Evolutionary conservation across 2,797 vertebrate genomes (phyloP).

Genomic region (Apogon talboti): DNA sequence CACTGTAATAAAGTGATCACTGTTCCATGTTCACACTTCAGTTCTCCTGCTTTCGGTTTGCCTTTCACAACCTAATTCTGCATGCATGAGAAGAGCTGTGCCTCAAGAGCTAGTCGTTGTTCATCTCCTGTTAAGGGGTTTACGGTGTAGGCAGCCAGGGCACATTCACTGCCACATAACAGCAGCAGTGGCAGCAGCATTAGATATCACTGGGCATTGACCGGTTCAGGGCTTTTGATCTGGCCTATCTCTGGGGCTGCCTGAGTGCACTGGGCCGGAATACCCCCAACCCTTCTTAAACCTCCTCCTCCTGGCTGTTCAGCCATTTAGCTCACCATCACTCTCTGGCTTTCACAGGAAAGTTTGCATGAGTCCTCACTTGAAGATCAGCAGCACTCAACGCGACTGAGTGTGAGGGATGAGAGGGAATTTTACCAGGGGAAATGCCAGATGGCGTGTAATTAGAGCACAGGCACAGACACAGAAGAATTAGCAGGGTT

Average conservation of each 20-base stretch:
- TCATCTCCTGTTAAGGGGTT: slow-evolving; percentile 34
- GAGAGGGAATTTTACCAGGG: slow-evolving; percentile 78
- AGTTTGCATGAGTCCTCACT: slow-evolving; percentile 72
- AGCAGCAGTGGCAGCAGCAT: slow-evolving; percentile 31
- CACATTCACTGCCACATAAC: slow-evolving; percentile 25
- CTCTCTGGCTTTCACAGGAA: slow-evolving; percentile 65
- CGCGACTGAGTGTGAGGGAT: slow-evolving; percentile 74
- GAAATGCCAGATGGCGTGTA: slow-evolving; percentile 82
- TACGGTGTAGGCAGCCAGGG: slow-evolving; percentile 21
- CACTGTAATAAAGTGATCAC: slow-evolving; percentile 55
- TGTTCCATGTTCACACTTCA: slow-evolving; percentile 66
- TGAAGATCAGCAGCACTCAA: slow-evolving; percentile 75
- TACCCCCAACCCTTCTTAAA: slow-evolving; percentile 20
- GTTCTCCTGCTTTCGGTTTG: slow-evolving; percentile 59
- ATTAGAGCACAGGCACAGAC: slow-evolving; percentile 77
- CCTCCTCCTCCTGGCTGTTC: slow-evolving; percentile 49
- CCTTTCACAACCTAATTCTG: slow-evolving; percentile 65
- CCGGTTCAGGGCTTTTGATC: slow-evolving; percentile 49
- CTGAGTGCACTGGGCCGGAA: slow-evolving; percentile 61
- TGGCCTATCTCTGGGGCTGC: slow-evolving; percentile 50
- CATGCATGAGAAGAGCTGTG: slow-evolving; percentile 69
- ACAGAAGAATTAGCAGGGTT: slow-evolving; percentile 75
- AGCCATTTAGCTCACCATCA: slow-evolving; percentile 47
- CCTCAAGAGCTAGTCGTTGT: slow-evolving; percentile 42
- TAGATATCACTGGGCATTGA: slow-evolving; percentile 51